These are phyloP conservation scores for Azemiops feae DNA, from an alignment of 2,113 vertebrate genomes.

Conservation along the genomic window DNA sequence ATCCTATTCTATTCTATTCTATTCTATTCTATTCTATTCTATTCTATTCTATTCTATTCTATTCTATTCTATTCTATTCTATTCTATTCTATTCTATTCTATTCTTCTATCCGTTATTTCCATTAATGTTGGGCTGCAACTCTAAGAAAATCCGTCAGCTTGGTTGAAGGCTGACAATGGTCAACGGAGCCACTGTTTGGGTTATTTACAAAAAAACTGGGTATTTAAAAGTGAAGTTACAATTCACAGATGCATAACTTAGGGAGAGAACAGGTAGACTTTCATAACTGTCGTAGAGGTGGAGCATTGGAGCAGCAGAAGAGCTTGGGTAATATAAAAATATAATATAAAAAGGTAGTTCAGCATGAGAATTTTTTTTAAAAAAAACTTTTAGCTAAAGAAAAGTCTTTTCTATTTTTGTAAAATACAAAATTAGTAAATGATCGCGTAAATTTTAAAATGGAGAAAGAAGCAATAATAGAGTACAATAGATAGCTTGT, in stretches of 20 bases:
- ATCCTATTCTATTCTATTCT: accelerated
- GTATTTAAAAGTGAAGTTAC: background rate
- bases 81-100: too few species aligned
- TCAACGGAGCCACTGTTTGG: background rate
- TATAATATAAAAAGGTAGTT: background rate
- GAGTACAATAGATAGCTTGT: background rate
- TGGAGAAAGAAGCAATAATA: background rate
- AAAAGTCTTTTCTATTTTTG: background rate
- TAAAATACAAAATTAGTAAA: background rate
- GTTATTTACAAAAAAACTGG: background rate
- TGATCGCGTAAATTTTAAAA: background rate
- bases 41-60: too few species aligned
- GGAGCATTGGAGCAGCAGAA: background rate
- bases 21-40: too few species aligned
- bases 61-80: too few species aligned
- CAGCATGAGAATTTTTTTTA: background rate
- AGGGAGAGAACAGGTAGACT: background rate
- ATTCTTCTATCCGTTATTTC: background rate
- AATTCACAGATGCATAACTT: background rate
- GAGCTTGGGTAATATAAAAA: background rate
- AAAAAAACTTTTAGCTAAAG: background rate
- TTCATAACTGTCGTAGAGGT: background rate
- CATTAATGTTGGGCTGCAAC: background rate
- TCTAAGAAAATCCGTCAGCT: background rate
- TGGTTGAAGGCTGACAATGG: background rate